Evolutionary conservation across 2,888 invertebrate genomes (phyloP), one percentile per base, ranked within the genome.

Genomic region (Plebejus melissa): DNA sequence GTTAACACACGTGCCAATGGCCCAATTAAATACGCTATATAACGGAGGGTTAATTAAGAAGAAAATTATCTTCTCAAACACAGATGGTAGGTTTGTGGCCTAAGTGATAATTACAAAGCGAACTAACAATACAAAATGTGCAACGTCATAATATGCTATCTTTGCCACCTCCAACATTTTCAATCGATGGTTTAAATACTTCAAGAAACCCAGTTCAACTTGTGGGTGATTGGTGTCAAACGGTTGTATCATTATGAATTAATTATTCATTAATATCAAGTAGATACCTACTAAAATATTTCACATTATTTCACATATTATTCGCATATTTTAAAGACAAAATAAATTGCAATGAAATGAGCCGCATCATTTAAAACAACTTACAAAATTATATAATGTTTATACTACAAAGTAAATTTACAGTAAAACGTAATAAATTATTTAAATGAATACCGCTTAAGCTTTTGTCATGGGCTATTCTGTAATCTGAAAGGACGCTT

Each of bases 31-130:
- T 87, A 84, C 85, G 85, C 83, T 83, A 88, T 89, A 87, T 87
- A 86, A 82, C 84, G 83, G 86, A 83, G 86, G 87, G 91, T 90
- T 91, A 91, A 91, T 91, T 91, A 91, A 87, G 88, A 89, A 90
- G 90, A 90, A 90, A 90, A 91, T 91, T 90, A 90, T 91, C 90
- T 91, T 83, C 86, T 90, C 89, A 88, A 90, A 88, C 87, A 87
- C 86, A 86, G 86, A 80, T 82, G 80, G 83, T 82, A 82, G 83
- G 84, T 77, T 76, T 74, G 28, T 28, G 81, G 76, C 46, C 6
- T 72, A 81, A 82, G 80, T 4, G 1, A 79, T 4, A 69, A 28
- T 69, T 54, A 16, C n/a, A 9, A 36, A 4, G 75, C 75, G 75
- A 32, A 36, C 36, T 65, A 32, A 32, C 4, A 32, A 13, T 28